These are phyloP conservation scores for Nannoperca australis DNA, from an alignment of 2,797 vertebrate species.

Conservation along the genomic window DNA sequence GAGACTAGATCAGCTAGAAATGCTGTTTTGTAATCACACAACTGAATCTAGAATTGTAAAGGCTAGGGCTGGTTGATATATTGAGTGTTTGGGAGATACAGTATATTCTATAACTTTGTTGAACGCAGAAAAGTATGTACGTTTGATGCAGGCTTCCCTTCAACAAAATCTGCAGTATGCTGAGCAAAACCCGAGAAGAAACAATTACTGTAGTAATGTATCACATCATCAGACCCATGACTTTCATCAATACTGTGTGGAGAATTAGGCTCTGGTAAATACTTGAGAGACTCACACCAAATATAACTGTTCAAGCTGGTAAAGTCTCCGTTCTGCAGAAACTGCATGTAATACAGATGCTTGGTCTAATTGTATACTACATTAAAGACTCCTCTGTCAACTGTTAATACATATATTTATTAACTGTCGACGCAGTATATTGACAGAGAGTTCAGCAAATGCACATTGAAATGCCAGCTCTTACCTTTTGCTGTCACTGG, in stretches of 20 bases:
- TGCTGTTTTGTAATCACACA: background rate
- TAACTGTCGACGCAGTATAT: background rate
- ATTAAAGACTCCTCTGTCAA: background rate
- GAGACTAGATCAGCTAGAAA: background rate
- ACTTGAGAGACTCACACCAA: background rate
- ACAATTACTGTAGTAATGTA: background rate
- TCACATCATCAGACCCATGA: background rate
- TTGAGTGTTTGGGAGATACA: background rate
- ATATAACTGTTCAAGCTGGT: too few relatives aligned
- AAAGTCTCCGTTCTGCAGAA: background rate
- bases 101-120: background rate
- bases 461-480: background rate
- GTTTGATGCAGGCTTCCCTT: background rate
- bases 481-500: constrained; percentile 90
- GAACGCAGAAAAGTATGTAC: background rate
- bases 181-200: background rate
- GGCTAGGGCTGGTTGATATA: background rate
- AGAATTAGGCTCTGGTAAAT: background rate
- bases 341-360: background rate
- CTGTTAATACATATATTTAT: background rate
- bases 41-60: background rate
- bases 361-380: background rate
- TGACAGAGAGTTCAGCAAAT: background rate
- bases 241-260: background rate
- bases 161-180: background rate